phyloP scores from a whole-genome alignment of 2,888 invertebrate genomes.

The Lycia hirtaria region DNA sequence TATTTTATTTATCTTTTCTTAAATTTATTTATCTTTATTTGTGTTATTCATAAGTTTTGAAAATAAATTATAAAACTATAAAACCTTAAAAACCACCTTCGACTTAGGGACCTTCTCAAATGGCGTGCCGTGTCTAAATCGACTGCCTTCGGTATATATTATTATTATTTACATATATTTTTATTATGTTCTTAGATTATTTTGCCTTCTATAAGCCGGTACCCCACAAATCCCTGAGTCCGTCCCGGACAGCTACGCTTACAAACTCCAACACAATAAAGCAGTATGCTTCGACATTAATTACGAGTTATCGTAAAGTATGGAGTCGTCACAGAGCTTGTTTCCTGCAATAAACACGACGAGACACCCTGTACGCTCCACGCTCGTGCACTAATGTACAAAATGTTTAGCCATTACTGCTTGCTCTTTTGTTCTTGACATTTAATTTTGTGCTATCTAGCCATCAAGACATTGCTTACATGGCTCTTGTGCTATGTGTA shows the following conservation, averaged over 20 bases:
- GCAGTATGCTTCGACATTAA: slow-evolving; percentile 72
- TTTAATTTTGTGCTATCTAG: slow-evolving; percentile 13
- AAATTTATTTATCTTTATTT: too few species aligned
- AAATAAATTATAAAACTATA: too few species aligned
- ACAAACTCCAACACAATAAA: slow-evolving; percentile 63
- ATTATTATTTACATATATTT: too few species aligned
- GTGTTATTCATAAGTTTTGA: too few species aligned
- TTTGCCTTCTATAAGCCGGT: background rate
- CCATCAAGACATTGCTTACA: slow-evolving; percentile 6
- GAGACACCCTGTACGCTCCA: slow-evolving; percentile 40
- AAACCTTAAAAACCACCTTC: too few species aligned
- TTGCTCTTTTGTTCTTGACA: slow-evolving; percentile 17
- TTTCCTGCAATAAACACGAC: slow-evolving; percentile 52
- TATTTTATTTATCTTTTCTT: too few species aligned
- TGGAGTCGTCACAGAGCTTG: slow-evolving; percentile 52
- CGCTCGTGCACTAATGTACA: background rate
- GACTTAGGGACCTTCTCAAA: too few species aligned
- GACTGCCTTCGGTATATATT: too few species aligned
- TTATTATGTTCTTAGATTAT: too few species aligned
- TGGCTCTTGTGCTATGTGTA: too few species aligned
- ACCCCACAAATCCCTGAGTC: slow-evolving; percentile 15
- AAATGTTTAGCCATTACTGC: slow-evolving; percentile 16
- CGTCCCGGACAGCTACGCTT: slow-evolving; percentile 30
- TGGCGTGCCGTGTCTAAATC: too few species aligned
- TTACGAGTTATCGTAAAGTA: slow-evolving; percentile 75